phyloP scores from a whole-genome alignment of 2,888 invertebrate species.

The Blastobasis lacticolella region DNA sequence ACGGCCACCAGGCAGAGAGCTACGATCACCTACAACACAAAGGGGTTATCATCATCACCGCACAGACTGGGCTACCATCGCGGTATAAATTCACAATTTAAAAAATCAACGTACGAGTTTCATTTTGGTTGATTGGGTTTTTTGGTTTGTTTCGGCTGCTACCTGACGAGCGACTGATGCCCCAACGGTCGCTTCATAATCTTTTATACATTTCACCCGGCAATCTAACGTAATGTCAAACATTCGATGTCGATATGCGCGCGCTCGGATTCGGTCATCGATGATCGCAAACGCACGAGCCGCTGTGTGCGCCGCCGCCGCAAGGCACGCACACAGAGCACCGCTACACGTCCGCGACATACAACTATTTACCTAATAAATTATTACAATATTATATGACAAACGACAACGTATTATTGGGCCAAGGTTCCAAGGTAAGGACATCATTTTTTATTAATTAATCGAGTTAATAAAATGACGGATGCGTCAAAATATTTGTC shows the following conservation, averaged over 20 bases:
- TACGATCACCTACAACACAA: slow-evolving; percentile 29
- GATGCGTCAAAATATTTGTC: not conserved
- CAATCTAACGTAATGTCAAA: slow-evolving; percentile 57
- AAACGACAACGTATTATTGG: slow-evolving; percentile 18
- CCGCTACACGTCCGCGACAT: slow-evolving; percentile 4
- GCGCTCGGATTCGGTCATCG: slow-evolving; percentile 49
- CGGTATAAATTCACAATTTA: no score
- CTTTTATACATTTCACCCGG: slow-evolving; percentile 63
- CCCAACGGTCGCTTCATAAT: slow-evolving; percentile 34
- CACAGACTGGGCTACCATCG: not conserved
- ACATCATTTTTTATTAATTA: slow-evolving; percentile 4
- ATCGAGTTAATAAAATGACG: not conserved
- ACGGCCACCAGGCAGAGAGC: slow-evolving; percentile 47
- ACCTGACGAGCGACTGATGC: slow-evolving; percentile 58
- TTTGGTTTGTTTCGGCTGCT: slow-evolving; percentile 37
- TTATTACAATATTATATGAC: slow-evolving; percentile 34
- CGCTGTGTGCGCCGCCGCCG: slow-evolving; percentile 21
- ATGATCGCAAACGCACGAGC: slow-evolving; percentile 27
- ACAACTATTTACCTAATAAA: slow-evolving; percentile 36
- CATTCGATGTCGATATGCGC: slow-evolving; percentile 54
- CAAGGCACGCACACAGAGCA: slow-evolving; percentile 20
- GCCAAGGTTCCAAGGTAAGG: slow-evolving; percentile 11
- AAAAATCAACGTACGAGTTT: slow-evolving; percentile 48
- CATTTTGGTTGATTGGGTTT: slow-evolving; percentile 50
- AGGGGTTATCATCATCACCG: slow-evolving; percentile 1